Percentiles rank a stretch among this genome's conserved stretches.
These are phyloP conservation scores for Porphyrio hochstetteri DNA, from an alignment of 2,113 vertebrate genomes.

Conservation along the genomic window DNA sequence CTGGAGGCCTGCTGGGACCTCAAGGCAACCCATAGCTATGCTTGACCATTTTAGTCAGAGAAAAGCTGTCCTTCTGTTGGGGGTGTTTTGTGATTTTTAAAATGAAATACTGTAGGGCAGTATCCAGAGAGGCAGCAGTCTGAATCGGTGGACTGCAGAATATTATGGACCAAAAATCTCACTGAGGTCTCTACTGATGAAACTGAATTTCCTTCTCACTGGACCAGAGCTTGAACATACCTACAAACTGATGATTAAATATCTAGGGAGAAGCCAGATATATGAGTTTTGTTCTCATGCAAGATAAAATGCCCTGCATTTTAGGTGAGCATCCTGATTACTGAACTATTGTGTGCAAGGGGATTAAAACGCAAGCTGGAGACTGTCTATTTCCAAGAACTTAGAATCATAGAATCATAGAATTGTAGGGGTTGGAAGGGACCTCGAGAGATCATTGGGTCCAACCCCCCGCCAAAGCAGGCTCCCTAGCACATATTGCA, in stretches of 20 bases:
- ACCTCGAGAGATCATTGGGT: too few relatives aligned
- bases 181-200: not conserved
- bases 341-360: not conserved
- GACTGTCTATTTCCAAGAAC: too few relatives aligned
- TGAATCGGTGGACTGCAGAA: not conserved
- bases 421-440: too few relatives aligned
- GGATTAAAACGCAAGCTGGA: not conserved
- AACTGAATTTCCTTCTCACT: not conserved
- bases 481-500: too few relatives aligned
- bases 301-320: not conserved
- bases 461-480: too few relatives aligned
- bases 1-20: conserved; percentile 13
- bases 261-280: not conserved
- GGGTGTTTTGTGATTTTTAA: not conserved
- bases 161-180: not conserved
- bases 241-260: not conserved
- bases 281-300: not conserved
- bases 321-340: not conserved
- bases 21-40: not conserved
- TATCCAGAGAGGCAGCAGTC: not conserved
- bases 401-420: too few relatives aligned
- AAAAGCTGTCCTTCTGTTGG: not conserved
- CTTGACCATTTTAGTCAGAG: not conserved
- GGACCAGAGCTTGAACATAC: not conserved
- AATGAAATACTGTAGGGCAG: not conserved